Base-by-base conservation (phyloP, 2,113 vertebrate genomes). In the Aegithalos caudatus region DNA sequence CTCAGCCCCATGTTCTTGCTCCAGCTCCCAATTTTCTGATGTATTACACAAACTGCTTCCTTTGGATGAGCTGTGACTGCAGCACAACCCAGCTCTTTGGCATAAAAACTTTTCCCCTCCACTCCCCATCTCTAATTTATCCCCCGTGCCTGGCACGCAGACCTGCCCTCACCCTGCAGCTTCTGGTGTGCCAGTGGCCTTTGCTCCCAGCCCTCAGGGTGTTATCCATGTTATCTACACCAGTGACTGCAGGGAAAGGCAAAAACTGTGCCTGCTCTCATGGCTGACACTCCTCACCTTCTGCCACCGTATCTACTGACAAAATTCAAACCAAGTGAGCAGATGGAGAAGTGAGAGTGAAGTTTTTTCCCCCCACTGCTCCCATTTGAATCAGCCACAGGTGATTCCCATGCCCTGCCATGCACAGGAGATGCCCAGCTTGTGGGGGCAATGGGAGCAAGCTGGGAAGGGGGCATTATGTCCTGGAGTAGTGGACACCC, bases 201-300 rank as follows among this genome's bases (percentile, higher is more conserved):
- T 65, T 48, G 77, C 80, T 86, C 87, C 57, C 37, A 42, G 66
- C 90, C 62, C 0, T 0, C 33, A 21, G 31, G 57, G 53, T 50
- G 66, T 72, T 38, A 70, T 13, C 95, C 2, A 1, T 53, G 56
- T 57, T 71, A 77, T 22, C 94, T 7, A 6, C 62, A 65, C 54
- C 45, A 25, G 33, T 6, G 53, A 56, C 88, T 31, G 61, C 71
- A 61, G 58, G 77, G 58, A 40, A 72, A 91, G 71, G 84, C 76
- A 84, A 18, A 85, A 88, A 2, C 81, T 5, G 10, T 72, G 77
- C 77, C 67, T 64, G 78, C 72, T 80, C 50, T 44, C 62, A 1
- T 0, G 51, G 84, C 74, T 67, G 44, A 61, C 89, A 50, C 17
- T 20, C 28, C 67, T 95, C 94, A 84, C 94, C 92, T 92, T 65